Evolutionary conservation across 1,140 invertebrate genomes (phyloP).

Genomic region (Zophobas morio): DNA sequence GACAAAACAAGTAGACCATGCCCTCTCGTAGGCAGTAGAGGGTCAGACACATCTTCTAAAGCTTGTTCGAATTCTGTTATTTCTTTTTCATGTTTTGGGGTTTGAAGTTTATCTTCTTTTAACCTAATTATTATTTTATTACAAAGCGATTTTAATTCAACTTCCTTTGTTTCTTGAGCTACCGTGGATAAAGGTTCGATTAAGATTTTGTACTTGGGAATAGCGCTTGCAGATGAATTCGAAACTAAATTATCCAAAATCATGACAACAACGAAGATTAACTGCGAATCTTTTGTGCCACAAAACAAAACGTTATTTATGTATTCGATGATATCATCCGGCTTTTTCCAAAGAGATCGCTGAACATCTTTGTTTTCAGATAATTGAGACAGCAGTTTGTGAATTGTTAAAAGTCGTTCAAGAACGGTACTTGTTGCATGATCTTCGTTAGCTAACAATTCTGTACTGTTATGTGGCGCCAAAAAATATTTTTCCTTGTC

Average conservation of each 20-base stretch:
- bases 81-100: constrained; percentile 56
- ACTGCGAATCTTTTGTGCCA: constrained; percentile 60
- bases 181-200: constrained; percentile 55
- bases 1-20: constrained; percentile 84
- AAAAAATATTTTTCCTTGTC: constrained; percentile 47
- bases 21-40: constrained; percentile 83
- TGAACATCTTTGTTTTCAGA: constrained; percentile 66
- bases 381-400: constrained; percentile 62
- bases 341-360: constrained; percentile 63
- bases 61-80: constrained; percentile 74
- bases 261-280: constrained; percentile 69
- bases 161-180: constrained; percentile 52
- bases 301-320: constrained; percentile 58
- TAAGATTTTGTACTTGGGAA: constrained; percentile 55
- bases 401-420: constrained; percentile 57
- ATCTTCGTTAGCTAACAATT: constrained; percentile 53
- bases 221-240: constrained; percentile 42
- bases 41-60: constrained; percentile 78
- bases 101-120: constrained; percentile 23
- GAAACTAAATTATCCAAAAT: constrained; percentile 69
- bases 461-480: constrained; percentile 40
- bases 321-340: constrained; percentile 62
- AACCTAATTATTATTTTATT: constrained; percentile 56
- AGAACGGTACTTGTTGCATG: constrained; percentile 53
- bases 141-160: constrained; percentile 57